Evolutionary conservation across 92 coral and sea anemone species (phyloP), one percentile per base, ranked within the genome.

Genomic region (Porites lobata): DNA sequence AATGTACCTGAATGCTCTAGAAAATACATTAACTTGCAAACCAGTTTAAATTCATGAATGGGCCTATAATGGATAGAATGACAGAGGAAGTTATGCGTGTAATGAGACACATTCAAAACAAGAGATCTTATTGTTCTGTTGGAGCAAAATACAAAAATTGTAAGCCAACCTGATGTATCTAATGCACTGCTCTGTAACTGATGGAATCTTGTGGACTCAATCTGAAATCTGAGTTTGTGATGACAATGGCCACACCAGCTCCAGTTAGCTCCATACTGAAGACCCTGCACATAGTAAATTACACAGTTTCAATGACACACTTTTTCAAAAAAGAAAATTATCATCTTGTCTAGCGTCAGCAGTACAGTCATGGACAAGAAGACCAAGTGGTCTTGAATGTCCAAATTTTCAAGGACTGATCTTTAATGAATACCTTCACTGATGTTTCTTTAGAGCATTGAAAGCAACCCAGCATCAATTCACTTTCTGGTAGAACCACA

Each of bases 211-310:
- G 99, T 91, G 54, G 96, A 90, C 66, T 95, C 96, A 63, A 96
- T 82, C 7, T 92, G 92, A 75, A 96, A 91, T 62, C 86, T 87
- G 75, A 96, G 84, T 84, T 96, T 95, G 72, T 85, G 73, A 72
- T 95, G 99, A 65, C 99, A 96, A 69, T 96, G 94, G 21, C 91
- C 71, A 76, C 99, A 96, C 99, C 99, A 96, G 47, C 89, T 94
- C 78, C 92, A 88, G 62, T 94, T 95, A 26, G 92, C 64, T 38
- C 99, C 99, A 92, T 96, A 96, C 77, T 88, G 90, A 22, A 95
- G 82, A 54, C 96, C 99, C 99, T 96, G 72, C 8, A 83, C 14
- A 32, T 6, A 18, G 65, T 6, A 50, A 22, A 17, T 51, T 17
- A 58, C 10, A 64, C 10, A 50, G 47, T 38, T 38, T 38, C 47